These are phyloP conservation scores for Bombus difficillimus DNA, from an alignment of 1,140 invertebrate genomes.

Conservation along the genomic window DNA sequence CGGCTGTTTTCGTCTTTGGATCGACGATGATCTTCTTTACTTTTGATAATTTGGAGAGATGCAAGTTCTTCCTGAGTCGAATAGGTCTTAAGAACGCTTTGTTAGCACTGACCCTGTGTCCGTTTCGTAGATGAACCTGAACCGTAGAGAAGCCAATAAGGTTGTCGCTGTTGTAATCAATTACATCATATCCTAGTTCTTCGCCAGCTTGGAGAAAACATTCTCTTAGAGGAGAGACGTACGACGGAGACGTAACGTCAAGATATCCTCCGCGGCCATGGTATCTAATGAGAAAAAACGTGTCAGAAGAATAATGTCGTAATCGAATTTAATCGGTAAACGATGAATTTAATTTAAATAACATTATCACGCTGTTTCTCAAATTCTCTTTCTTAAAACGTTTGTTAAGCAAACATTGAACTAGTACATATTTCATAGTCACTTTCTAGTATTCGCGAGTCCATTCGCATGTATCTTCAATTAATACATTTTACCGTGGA, in stretches of 20 bases:
- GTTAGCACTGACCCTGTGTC: slow-evolving; percentile 87
- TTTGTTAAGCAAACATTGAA: neutral
- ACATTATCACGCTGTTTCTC: no score
- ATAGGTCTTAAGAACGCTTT: slow-evolving; percentile 87
- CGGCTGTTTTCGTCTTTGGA: slow-evolving; percentile 83
- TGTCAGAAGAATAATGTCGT: neutral
- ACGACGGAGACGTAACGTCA: slow-evolving; percentile 86
- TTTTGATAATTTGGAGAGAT: slow-evolving; percentile 86
- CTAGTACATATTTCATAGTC: neutral
- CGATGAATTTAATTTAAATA: neutral
- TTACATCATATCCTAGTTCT: slow-evolving; percentile 83
- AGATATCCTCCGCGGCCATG: slow-evolving; percentile 87
- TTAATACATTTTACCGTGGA: neutral
- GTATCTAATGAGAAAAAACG: slow-evolving; percentile 75
- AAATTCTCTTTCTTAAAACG: neutral
- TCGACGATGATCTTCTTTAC: slow-evolving; percentile 88
- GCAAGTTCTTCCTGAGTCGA: slow-evolving; percentile 86
- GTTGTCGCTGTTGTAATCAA: slow-evolving; percentile 85
- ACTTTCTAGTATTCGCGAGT: neutral
- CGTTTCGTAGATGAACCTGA: slow-evolving; percentile 88
- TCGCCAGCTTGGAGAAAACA: slow-evolving; percentile 84
- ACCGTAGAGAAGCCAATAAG: slow-evolving; percentile 86
- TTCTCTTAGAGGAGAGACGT: slow-evolving; percentile 84
- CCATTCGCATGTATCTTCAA: neutral
- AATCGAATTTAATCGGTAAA: neutral